A percentile compares a stretch with the other conserved stretches of the same genome.
Conservation (phyloP, 2,113 vertebrate genomes). For the Nycticryphes semicollaris region DNA sequence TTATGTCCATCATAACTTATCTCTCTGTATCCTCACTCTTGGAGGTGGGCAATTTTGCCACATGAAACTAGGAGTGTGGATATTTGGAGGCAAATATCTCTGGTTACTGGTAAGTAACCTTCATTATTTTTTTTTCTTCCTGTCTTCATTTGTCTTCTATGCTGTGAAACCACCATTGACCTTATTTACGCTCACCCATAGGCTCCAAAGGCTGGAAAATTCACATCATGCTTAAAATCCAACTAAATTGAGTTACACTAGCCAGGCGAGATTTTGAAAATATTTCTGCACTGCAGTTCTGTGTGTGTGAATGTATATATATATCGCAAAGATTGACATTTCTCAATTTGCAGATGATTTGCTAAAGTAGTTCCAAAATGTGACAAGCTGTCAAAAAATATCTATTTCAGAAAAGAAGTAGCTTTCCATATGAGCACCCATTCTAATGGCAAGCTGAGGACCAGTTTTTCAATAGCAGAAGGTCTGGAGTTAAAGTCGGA, state of each 20-base stretch:
- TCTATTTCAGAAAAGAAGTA: slow-evolving; percentile 47
- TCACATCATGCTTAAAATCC: slow-evolving; percentile 57
- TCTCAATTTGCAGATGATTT: slow-evolving; percentile 72
- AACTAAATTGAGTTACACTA: slow-evolving; percentile 41
- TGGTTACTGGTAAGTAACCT: slow-evolving; percentile 66
- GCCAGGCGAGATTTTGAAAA: slow-evolving; percentile 60
- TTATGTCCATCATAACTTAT: slow-evolving; percentile 32
- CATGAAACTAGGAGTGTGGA: slow-evolving; percentile 50
- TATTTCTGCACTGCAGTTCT: slow-evolving; percentile 63
- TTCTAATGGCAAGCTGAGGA: slow-evolving; percentile 46
- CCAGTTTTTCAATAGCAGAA: slow-evolving; percentile 47
- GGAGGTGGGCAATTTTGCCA: slow-evolving; percentile 44
- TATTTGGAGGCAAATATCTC: slow-evolving; percentile 53
- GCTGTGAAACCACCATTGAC: slow-evolving; percentile 61
- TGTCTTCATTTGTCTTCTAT: slow-evolving; percentile 69
- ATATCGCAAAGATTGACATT: slow-evolving; percentile 67
- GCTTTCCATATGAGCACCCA: slow-evolving; percentile 44
- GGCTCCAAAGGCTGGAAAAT: slow-evolving; percentile 55
- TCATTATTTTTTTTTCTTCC: slow-evolving; percentile 45
- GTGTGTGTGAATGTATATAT: slow-evolving; percentile 61
- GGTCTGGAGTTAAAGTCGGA: slow-evolving; percentile 55
- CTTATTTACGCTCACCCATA: slow-evolving; percentile 44
- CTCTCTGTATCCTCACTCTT: slow-evolving; percentile 58
- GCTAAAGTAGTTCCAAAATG: slow-evolving; percentile 69
- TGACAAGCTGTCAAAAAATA: slow-evolving; percentile 64